Percentiles rank a stretch among this genome's conserved stretches.
Evolutionary conservation across 2,797 vertebrate genomes (phyloP).

Genomic region (Sebastes matsubarae): DNA sequence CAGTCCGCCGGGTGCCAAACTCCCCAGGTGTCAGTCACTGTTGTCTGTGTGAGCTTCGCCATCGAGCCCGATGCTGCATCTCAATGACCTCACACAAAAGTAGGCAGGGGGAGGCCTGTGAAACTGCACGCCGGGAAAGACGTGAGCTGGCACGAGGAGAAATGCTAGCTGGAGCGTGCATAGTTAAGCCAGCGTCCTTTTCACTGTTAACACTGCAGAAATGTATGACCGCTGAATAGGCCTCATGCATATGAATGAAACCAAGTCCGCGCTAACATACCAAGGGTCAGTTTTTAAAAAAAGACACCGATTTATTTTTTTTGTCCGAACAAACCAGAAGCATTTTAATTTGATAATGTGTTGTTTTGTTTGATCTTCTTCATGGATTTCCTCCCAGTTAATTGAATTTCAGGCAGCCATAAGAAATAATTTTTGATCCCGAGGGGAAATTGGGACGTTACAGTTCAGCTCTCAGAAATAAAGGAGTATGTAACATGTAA

Average conservation of each 20-base stretch:
- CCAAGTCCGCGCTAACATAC: slow-evolving; percentile 3
- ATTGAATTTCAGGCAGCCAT: slow-evolving; percentile 38
- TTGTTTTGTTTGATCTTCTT: slow-evolving; percentile 3
- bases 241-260: slow-evolving; percentile 48
- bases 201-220: slow-evolving; percentile 25
- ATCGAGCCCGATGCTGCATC: slow-evolving; percentile 63
- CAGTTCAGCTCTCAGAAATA: no score
- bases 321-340: slow-evolving; percentile 8
- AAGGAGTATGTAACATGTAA: no score
- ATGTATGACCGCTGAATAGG: slow-evolving; percentile 33
- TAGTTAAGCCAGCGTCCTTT: slow-evolving; percentile 45
- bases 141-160: slow-evolving; percentile 40
- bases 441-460: accelerated
- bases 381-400: neutral
- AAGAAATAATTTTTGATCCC: neutral
- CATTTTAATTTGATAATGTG: slow-evolving; percentile 16
- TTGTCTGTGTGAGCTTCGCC: slow-evolving; percentile 22
- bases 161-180: slow-evolving; percentile 21
- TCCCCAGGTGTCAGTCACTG: slow-evolving; percentile 59
- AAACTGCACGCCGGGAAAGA: slow-evolving; percentile 47
- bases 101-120: slow-evolving; percentile 53
- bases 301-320: accelerated
- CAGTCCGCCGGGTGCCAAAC: slow-evolving; percentile 44
- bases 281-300: neutral
- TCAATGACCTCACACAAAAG: slow-evolving; percentile 76